These are phyloP conservation scores for Pandemis cinnamomeana DNA, from an alignment of 2,888 invertebrate species.

Conservation along the genomic window DNA sequence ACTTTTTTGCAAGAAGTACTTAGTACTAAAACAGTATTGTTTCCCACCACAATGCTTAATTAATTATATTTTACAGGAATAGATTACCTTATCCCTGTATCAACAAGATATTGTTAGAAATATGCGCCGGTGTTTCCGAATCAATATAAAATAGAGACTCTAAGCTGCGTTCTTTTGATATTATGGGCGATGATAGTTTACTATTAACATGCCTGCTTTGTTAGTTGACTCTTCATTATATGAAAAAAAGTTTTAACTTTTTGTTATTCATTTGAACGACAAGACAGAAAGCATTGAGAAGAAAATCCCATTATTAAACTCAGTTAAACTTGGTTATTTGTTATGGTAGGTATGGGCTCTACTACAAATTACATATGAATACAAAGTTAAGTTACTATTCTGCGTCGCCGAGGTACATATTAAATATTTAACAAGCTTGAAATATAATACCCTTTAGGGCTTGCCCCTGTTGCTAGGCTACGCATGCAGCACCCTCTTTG, in stretches of 20 bases:
- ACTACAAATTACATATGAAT: neutral
- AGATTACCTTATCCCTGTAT: neutral
- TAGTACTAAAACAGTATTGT: neutral
- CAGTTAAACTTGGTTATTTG: no score
- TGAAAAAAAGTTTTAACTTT: no score
- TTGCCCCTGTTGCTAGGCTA: constrained; percentile 24
- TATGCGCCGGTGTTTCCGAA: neutral
- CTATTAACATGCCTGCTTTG: no score
- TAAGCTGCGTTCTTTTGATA: no score
- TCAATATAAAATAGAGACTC: no score
- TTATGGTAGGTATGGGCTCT: no score
- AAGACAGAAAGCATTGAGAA: no score
- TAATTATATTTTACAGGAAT: neutral
- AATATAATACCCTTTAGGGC: constrained; percentile 31
- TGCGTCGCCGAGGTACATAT: constrained; percentile 1
- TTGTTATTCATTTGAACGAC: no score
- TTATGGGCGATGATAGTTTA: no score
- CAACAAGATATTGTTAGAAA: neutral
- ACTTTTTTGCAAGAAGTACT: neutral
- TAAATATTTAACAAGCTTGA: constrained; percentile 37
- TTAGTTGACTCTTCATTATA: no score
- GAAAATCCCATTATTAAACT: no score
- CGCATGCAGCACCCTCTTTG: constrained; percentile 19
- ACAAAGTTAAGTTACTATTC: neutral
- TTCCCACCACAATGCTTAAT: neutral